Evolutionary conservation across 2,797 vertebrate genomes (phyloP).

Genomic region (Sebastes paucispinis): DNA sequence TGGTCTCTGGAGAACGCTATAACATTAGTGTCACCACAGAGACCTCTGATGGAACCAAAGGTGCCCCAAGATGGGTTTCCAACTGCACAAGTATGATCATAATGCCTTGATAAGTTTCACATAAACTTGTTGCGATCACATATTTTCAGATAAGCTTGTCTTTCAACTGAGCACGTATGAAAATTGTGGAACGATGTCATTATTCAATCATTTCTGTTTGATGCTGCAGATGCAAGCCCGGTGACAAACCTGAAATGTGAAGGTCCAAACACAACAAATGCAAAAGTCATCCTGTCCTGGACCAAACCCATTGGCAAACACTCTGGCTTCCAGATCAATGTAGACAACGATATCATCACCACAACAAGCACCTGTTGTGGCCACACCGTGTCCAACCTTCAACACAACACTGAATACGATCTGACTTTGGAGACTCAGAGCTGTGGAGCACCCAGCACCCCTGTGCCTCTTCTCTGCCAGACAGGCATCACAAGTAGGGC

Average conservation of each 20-base stretch:
- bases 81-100: conserved; percentile 72
- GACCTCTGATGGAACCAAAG: conserved; percentile 65
- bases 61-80: not conserved
- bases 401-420: conserved; percentile 32
- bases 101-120: not conserved
- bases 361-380: rapidly evolving
- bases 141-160: not conserved
- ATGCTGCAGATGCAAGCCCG: conserved; percentile 65
- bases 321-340: conserved; percentile 19
- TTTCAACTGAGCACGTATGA: not conserved
- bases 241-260: not conserved
- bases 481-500: conserved; percentile 79
- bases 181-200: not conserved
- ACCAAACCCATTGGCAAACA: not conserved
- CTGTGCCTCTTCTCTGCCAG: rapidly evolving
- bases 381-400: conserved; percentile 40
- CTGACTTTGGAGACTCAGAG: conserved; percentile 63
- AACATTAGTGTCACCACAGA: conserved; percentile 61
- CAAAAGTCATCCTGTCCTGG: conserved; percentile 64
- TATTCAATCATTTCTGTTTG: not conserved
- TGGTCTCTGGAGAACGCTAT: conserved; percentile 67
- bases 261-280: conserved; percentile 7
- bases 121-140: not conserved
- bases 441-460: conserved; percentile 66
- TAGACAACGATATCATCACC: rapidly evolving